A percentile compares a stretch with the other conserved stretches of the same genome.
These are phyloP conservation scores for Dascillus cervinus DNA, from an alignment of 2,888 invertebrate species.

Conservation along the genomic window DNA sequence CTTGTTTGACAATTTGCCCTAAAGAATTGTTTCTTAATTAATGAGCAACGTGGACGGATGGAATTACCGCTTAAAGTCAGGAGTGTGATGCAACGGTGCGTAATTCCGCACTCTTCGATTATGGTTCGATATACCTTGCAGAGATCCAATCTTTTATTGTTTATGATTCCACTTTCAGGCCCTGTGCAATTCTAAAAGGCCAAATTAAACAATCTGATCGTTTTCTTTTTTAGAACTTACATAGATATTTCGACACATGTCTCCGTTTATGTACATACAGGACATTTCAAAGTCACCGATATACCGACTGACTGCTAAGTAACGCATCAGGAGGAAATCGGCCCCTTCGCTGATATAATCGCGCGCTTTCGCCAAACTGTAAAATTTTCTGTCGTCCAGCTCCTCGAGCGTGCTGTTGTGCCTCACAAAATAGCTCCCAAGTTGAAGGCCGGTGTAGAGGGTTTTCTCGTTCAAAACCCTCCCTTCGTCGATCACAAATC, in stretches of 20 bases:
- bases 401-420: conserved; percentile 44
- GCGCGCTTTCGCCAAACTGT: conserved; percentile 44
- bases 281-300: conserved; percentile 49
- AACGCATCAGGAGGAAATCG: conserved; percentile 53
- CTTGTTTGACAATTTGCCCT: conserved; percentile 53
- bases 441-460: conserved; percentile 49
- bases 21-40: too few relatives aligned
- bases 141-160: conserved; percentile 46
- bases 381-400: conserved; percentile 45
- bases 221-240: too few relatives aligned
- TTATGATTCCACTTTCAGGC: conserved; percentile 47
- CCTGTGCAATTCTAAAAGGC: conserved; percentile 45
- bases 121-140: conserved; percentile 53
- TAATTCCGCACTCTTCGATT: conserved; percentile 47
- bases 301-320: conserved; percentile 48
- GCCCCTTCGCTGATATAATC: conserved; percentile 56
- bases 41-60: too few relatives aligned
- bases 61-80: conserved; percentile 47
- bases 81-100: conserved; percentile 49
- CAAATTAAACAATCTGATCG: too few relatives aligned
- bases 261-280: conserved; percentile 52
- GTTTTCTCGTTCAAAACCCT: conserved; percentile 45
- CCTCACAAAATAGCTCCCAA: conserved; percentile 49
- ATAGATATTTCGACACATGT: conserved; percentile 52
- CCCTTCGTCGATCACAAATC: conserved; percentile 40